Base-by-base conservation (phyloP, 2,888 invertebrate genomes). In the Micoletzkya japonica region DNA sequence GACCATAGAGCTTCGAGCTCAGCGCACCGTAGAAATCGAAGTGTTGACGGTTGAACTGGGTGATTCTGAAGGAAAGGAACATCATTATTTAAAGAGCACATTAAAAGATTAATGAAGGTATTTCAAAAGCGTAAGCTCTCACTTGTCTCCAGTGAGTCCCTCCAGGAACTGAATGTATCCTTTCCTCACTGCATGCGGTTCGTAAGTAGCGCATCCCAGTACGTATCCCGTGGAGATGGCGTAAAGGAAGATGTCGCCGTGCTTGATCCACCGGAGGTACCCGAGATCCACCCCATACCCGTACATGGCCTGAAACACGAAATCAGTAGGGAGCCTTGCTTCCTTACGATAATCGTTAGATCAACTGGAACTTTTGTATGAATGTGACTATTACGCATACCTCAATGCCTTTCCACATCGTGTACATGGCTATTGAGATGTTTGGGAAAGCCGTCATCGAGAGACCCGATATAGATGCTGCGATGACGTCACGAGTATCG, bases 141-240 rank as follows among this genome's bases (percentile, higher is more conserved):
- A 88, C 88, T 82, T 85, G 76, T 86, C 85, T 60, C 91, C 91
- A 0, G 93, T 93, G 74, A 92, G 88, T 72, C 89, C 89, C 75
- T 90, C 89, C 54, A 93, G 87, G 86, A 93, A 93, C 85, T 91
- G 91, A 90, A 91, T 92, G 86, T 93, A 93, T 70, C 92, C 92
- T n/a, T 90, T 89, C 75, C 93, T 88, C 74, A 93, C 86, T 82
- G 90, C 91, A 72, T 91, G 90, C 0, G 93, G 92, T 85, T 93
- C 93, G 72, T 92, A 59, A 49, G 92, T 89, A 67, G 91, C 92
- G 63, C 78, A 76, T 63, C 81, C 81, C 30, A 84, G 66, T 1
- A 84, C 78, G 60, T 82, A 82, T 1, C 83, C 81, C 20, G 79
- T 76, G 10, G 76, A 70, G 60, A 69, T 32, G 75, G 92, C 90